phyloP scores from a whole-genome alignment of 2,113 vertebrate species.

The Oplegnathus fasciatus region DNA sequence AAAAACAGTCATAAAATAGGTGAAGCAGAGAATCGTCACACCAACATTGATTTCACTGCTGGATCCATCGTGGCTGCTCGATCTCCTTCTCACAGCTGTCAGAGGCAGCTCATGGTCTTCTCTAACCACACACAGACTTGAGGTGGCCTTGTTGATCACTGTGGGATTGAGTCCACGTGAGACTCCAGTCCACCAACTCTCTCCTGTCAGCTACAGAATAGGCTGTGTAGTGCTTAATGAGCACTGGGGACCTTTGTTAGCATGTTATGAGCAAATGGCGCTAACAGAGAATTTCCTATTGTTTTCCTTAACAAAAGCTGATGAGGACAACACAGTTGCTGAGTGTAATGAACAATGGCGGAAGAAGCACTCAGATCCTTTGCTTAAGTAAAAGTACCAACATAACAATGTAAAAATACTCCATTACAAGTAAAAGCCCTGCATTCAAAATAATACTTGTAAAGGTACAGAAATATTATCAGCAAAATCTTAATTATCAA shows the following conservation, averaged over 20 bases:
- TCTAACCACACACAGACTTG: background rate
- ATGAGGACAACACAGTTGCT: background rate
- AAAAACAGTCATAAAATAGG: slow-evolving; percentile 30
- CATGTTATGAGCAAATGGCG: background rate
- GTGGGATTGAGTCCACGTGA: background rate
- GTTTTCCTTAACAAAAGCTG: background rate
- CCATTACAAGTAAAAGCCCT: background rate
- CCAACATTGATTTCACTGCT: slow-evolving; percentile 3
- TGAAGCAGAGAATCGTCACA: slow-evolving; percentile 8
- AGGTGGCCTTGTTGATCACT: background rate
- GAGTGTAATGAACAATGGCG: background rate
- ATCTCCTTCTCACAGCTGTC: background rate
- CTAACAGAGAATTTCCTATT: background rate
- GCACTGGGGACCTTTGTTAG: background rate
- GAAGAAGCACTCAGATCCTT: background rate
- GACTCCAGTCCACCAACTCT: background rate
- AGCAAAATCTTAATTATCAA: too few relatives aligned
- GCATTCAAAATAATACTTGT: too few relatives aligned
- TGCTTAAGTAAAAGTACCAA: background rate
- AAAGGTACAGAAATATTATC: background rate
- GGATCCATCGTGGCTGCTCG: background rate
- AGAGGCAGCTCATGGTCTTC: background rate
- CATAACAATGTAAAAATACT: background rate
- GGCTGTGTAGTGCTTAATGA: background rate
- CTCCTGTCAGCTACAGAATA: slow-evolving; percentile 9